Conservation (phyloP, 2,113 vertebrate genomes). For the Apteryx mantelli region DNA sequence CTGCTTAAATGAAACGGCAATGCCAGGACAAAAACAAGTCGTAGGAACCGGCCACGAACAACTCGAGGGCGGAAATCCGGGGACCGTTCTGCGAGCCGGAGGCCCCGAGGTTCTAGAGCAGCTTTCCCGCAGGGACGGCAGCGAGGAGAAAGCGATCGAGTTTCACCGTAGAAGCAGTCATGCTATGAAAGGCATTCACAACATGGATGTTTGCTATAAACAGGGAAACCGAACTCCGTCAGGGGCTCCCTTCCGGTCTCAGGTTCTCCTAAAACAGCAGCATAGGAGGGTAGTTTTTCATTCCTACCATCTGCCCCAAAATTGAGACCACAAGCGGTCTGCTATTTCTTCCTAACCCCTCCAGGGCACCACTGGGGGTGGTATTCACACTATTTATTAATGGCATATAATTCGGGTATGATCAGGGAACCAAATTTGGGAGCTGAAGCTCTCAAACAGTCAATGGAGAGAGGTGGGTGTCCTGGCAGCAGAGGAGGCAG, state of each 20-base stretch:
- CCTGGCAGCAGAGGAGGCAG: conserved; percentile 38
- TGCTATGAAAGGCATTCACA: background rate
- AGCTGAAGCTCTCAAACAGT: conserved; percentile 9
- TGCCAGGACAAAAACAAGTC: background rate
- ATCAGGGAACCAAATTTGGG: conserved; percentile 30
- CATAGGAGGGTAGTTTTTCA: background rate
- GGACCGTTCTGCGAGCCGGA: accelerated
- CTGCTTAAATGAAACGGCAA: background rate
- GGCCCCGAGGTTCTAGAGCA: background rate
- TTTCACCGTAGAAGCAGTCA: background rate
- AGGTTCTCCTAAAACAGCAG: background rate
- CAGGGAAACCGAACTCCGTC: background rate
- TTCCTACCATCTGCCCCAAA: background rate
- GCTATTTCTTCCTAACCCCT: background rate
- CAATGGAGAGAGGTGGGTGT: background rate
- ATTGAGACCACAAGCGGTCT: background rate
- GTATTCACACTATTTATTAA: background rate
- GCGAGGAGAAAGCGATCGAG: background rate
- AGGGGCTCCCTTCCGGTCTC: background rate
- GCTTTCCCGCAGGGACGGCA: accelerated
- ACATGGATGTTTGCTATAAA: background rate
- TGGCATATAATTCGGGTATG: background rate
- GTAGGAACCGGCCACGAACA: background rate
- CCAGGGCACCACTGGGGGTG: background rate
- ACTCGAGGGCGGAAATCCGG: background rate